These are phyloP conservation scores for Lithophane semibrunnea DNA, from an alignment of 2,888 invertebrate species.

Conservation along the genomic window DNA sequence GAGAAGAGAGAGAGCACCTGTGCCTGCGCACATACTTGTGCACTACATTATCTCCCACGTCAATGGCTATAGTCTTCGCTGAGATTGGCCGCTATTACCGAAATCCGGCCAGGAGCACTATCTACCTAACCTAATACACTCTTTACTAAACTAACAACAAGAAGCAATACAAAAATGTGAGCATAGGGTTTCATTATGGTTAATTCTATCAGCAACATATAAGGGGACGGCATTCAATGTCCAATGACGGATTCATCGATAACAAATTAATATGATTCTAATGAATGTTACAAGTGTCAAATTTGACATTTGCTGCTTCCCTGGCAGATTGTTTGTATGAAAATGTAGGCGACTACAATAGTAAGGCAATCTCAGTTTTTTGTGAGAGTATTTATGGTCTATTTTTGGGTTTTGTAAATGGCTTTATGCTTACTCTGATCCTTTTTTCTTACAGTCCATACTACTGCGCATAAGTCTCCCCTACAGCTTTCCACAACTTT, in stretches of 20 bases:
- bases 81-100: background rate
- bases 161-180: too few species aligned
- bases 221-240: background rate
- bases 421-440: background rate
- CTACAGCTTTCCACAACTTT: background rate
- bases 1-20: background rate
- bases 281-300: background rate
- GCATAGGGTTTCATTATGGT: background rate
- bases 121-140: too few species aligned
- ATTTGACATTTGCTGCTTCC: background rate
- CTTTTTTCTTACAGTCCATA: background rate
- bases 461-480: background rate
- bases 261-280: too few species aligned
- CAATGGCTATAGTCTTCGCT: background rate
- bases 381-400: background rate
- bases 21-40: background rate
- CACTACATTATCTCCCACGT: background rate
- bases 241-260: background rate
- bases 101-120: background rate
- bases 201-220: slow-evolving; percentile 3
- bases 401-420: background rate
- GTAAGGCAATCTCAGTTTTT: background rate
- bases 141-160: too few species aligned
- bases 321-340: background rate
- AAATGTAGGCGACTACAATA: background rate